These are phyloP conservation scores for Meganola albula DNA, from an alignment of 2,888 invertebrate species.

Conservation along the genomic window DNA sequence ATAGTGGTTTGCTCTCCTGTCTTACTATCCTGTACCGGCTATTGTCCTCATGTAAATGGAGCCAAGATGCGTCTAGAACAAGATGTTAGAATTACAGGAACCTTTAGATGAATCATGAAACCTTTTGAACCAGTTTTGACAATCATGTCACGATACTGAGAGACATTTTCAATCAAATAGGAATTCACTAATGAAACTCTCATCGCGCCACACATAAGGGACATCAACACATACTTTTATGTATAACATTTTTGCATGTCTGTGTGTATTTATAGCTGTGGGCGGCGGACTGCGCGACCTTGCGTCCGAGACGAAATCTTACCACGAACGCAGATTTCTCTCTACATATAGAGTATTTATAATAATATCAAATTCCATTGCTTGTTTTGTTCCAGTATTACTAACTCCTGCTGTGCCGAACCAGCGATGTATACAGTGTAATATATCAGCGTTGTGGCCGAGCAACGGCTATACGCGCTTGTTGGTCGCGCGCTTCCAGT, in stretches of 20 bases:
- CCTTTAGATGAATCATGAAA: too few species aligned
- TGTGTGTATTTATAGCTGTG: constrained; percentile 70
- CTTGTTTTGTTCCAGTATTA: constrained; percentile 12
- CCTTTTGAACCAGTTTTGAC: background rate
- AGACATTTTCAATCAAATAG: constrained; percentile 26
- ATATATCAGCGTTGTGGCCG: constrained; percentile 3
- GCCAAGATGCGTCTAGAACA: too few species aligned
- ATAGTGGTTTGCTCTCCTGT: too few species aligned
- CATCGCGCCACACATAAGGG: constrained; percentile 35
- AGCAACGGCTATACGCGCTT: constrained; percentile 24
- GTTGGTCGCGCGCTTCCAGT: constrained; percentile 51
- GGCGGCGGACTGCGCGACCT: constrained; percentile 67
- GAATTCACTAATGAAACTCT: constrained; percentile 31
- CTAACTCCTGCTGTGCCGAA: background rate
- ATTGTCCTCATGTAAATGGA: too few species aligned
- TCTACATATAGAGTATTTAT: constrained; percentile 10
- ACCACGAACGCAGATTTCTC: constrained; percentile 33
- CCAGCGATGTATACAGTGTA: constrained; percentile 8
- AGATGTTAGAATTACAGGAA: too few species aligned
- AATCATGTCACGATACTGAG: background rate
- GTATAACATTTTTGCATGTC: constrained; percentile 69
- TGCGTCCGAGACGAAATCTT: constrained; percentile 58
- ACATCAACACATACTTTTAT: constrained; percentile 51
- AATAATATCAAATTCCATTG: constrained; percentile 23
- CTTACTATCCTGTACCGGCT: too few species aligned